Evolutionary conservation across 2,888 invertebrate species (phyloP).

Genomic region (Mongoloraphidia duomilia): DNA sequence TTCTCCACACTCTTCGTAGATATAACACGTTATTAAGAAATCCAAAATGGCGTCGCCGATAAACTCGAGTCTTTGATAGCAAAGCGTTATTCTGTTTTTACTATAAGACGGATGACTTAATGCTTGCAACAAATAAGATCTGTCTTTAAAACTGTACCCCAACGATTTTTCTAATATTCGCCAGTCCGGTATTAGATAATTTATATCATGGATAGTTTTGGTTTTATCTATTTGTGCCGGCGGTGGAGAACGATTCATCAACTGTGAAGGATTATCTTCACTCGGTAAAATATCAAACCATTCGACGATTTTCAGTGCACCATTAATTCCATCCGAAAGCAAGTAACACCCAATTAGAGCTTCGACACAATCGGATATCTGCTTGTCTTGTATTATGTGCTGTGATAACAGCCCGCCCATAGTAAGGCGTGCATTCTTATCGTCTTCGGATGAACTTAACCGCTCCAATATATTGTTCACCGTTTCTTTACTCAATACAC

Average conservation of each 20-base stretch:
- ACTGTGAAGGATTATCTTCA: constrained; percentile 19
- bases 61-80: constrained; percentile 85
- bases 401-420: constrained; percentile 32
- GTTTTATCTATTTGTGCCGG: constrained; percentile 29
- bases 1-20: constrained; percentile 58
- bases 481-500: constrained; percentile 19
- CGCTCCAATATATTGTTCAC: constrained; percentile 14
- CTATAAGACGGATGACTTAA: constrained; percentile 85
- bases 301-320: constrained; percentile 40
- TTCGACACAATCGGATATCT: constrained; percentile 72
- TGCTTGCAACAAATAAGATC: constrained; percentile 72
- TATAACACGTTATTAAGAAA: constrained; percentile 74
- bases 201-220: constrained; percentile 29
- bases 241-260: constrained; percentile 20
- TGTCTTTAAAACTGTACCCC: constrained; percentile 66
- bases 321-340: constrained; percentile 30
- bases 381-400: constrained; percentile 44
- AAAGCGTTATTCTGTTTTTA: constrained; percentile 66
- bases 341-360: constrained; percentile 71
- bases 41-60: constrained; percentile 85
- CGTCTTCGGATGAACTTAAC: constrained; percentile 4
- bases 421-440: constrained; percentile 5
- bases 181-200: constrained; percentile 25
- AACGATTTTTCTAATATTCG: constrained; percentile 35
- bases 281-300: constrained; percentile 39